These are phyloP conservation scores for Beroe forskalii DNA, from an alignment of 37 sponge, comb jelly and placozoan genomes.

Conservation along the genomic window DNA sequence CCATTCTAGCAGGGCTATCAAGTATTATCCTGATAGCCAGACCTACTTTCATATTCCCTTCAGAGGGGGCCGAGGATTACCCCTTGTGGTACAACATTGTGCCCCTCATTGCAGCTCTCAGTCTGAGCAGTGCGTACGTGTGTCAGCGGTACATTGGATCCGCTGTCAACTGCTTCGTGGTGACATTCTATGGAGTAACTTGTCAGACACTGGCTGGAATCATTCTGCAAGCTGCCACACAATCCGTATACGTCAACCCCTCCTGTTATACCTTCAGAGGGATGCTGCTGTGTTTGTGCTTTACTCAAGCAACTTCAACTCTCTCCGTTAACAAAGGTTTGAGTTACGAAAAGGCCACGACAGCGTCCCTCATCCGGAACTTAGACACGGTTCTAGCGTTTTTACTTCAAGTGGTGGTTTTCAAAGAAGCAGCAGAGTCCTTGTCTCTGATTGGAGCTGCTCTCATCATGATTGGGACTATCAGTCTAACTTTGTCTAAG, in stretches of 20 bases:
- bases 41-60: slow-evolving; percentile 10
- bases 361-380: slow-evolving; percentile 33
- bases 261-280: not conserved
- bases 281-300: not conserved
- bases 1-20: not conserved
- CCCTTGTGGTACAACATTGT: slow-evolving; percentile 5
- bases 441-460: slow-evolving; percentile 29
- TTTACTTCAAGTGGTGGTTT: not conserved
- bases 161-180: not conserved
- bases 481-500: slow-evolving; percentile 10
- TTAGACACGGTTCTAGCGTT: slow-evolving; percentile 43
- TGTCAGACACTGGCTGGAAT: not conserved
- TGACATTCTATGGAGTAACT: not conserved
- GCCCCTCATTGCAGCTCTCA: not conserved
- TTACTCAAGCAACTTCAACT: not conserved
- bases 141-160: not conserved
- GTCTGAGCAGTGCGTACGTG: not conserved
- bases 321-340: not conserved
- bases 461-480: slow-evolving; percentile 13
- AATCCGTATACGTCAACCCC: not conserved
- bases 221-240: not conserved
- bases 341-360: not conserved
- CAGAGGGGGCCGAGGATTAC: not conserved
- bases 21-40: not conserved
- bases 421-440: not conserved